These are phyloP conservation scores for Peromyscus melanophrys DNA, from an alignment of 2,797 vertebrate genomes.

Conservation along the genomic window DNA sequence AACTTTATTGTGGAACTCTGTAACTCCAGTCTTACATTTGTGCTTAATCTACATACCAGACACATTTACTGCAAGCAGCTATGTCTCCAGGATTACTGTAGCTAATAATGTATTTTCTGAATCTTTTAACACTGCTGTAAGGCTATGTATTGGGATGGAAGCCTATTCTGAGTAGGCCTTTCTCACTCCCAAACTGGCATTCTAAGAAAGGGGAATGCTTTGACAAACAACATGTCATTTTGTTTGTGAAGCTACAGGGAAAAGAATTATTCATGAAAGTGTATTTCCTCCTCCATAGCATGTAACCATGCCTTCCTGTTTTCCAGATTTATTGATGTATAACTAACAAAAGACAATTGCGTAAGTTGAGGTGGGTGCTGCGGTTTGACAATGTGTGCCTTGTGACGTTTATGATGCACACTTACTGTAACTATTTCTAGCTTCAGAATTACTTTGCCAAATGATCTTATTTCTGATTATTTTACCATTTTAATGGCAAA, in stretches of 20 bases:
- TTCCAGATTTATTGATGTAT: background rate
- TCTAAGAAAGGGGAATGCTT: too few relatives aligned
- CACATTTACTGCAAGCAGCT: background rate
- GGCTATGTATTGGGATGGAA: background rate
- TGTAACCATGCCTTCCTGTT: background rate
- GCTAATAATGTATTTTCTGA: background rate
- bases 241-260: background rate
- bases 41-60: background rate
- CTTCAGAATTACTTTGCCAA: background rate
- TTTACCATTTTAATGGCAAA: background rate
- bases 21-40: background rate
- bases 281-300: background rate
- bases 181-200: background rate
- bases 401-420: background rate
- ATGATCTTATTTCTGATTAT: background rate
- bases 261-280: background rate
- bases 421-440: background rate
- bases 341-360: background rate
- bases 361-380: background rate
- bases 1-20: background rate
- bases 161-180: background rate
- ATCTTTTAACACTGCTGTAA: slow-evolving; percentile 4
- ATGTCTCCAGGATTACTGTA: background rate
- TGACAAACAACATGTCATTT: background rate
- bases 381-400: background rate